These are phyloP conservation scores for Caerostris extrusa DNA, from an alignment of 1,140 invertebrate genomes.

Conservation along the genomic window DNA sequence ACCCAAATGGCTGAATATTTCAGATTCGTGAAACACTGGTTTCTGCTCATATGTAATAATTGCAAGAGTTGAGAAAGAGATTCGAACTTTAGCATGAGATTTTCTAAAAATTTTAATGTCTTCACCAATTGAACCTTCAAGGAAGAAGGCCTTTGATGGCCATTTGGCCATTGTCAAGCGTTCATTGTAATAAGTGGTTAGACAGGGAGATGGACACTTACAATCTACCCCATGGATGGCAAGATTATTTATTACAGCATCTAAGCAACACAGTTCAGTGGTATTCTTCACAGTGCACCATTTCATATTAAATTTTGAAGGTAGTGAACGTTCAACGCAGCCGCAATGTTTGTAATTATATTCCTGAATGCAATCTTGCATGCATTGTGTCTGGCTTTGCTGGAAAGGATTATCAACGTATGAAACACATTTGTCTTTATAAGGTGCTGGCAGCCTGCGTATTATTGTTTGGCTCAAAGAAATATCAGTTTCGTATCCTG, in stretches of 20 bases:
- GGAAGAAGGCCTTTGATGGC: neutral
- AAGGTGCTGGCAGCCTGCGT: neutral
- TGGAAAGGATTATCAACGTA: neutral
- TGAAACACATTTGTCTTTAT: neutral
- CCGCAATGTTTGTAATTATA: neutral
- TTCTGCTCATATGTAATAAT: neutral
- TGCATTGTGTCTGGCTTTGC: neutral
- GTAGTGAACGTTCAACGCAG: neutral
- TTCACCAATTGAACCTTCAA: neutral
- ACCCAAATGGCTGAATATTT: constrained; percentile 19
- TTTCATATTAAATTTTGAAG: neutral
- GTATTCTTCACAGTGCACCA: neutral
- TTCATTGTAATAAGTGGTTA: neutral
- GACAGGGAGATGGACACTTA: neutral
- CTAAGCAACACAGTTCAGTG: neutral
- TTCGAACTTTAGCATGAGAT: neutral
- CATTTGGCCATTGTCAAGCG: neutral
- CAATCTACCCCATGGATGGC: neutral
- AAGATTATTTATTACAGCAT: neutral
- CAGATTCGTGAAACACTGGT: neutral
- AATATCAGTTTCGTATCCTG: neutral
- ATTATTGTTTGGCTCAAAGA: neutral
- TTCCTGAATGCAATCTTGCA: constrained; percentile 2
- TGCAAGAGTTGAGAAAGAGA: neutral
- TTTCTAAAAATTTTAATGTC: neutral